Base-by-base conservation (phyloP, 2,888 invertebrate species). In the Epinotia bilunana region DNA sequence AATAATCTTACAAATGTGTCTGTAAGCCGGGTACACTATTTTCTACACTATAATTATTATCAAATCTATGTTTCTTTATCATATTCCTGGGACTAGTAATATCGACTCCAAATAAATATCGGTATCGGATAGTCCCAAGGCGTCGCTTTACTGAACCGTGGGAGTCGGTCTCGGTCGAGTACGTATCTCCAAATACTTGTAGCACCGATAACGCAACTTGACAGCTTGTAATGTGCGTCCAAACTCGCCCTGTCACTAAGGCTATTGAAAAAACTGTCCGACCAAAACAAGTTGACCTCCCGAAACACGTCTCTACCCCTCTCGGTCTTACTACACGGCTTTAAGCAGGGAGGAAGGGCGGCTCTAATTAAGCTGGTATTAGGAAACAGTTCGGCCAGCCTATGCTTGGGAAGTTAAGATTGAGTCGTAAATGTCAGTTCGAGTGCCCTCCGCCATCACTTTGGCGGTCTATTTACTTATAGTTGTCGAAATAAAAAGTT, bases 351-450 rank as follows among this genome's bases (percentile, higher is more conserved):
- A 77, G 80, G 79, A 77, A 82, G 80, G 84, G 87, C 78, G 86
- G 91, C 76, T 87, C 91, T 86, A 81, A 86, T 84, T 88, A 88
- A 86, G 86, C 81, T 90, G 90, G 93, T 87, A 81, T 79, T 82
- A 86, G 82, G 83, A 84, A 84, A 86, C 83, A 87, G 89, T 87
- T 88, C 86, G 86, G 83, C 82, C 84, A 84, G 87, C 82, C 84
- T 86, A 84, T 90, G 88, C 87, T 87, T 87, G 87, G 85, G 87
- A 91, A 88, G 90, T 91, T 86, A 86, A 88, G 90, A 94, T 94
- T 92, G 92, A 93, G 93, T 92, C 93, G 92, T 94, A 94, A 94
- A 94, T 84, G 93, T 93, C 94, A 88, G 86, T 83, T 90, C 89
- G 87, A 91, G 90, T 90, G 87, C 87, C 84, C 88, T 86, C 84